Evolutionary conservation across 2,888 invertebrate species (phyloP).

Genomic region (Epirrita christyi): DNA sequence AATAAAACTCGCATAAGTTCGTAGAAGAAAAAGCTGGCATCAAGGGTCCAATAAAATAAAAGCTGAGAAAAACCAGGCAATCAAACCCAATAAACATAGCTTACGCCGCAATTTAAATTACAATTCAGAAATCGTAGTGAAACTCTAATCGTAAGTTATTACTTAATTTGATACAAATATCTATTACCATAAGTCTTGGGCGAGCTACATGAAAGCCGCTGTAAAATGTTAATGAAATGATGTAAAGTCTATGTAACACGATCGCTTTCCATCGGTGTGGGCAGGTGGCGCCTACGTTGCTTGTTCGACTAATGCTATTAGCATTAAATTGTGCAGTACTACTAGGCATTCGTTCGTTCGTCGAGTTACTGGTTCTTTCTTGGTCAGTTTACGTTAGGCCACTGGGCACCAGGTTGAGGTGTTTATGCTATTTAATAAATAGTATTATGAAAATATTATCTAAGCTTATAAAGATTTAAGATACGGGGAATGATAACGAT

Average conservation of each 20-base stretch:
- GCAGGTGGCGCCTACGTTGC: conserved; percentile 63
- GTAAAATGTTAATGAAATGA: conserved; percentile 59
- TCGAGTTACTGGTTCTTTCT: too few relatives aligned
- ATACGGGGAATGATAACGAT: too few relatives aligned
- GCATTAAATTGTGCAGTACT: conserved; percentile 29
- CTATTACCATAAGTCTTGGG: conserved; percentile 46
- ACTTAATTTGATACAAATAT: conserved; percentile 40
- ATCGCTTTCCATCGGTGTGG: conserved; percentile 52
- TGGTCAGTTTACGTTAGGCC: too few relatives aligned
- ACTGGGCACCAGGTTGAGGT: too few relatives aligned
- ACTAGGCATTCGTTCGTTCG: too few relatives aligned
- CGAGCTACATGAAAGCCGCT: conserved; percentile 50
- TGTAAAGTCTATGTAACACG: conserved; percentile 51
- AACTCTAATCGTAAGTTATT: conserved; percentile 35
- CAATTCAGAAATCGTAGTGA: conserved; percentile 26
- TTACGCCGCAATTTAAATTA: conserved; percentile 7
- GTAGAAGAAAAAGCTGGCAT: not conserved
- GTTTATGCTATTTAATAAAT: too few relatives aligned
- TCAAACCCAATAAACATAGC: conserved; percentile 14
- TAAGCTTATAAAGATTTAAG: too few relatives aligned
- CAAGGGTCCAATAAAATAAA: not conserved
- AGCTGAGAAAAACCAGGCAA: conserved; percentile 3
- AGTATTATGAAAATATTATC: too few relatives aligned
- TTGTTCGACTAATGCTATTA: conserved; percentile 32
- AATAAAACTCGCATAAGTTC: too few relatives aligned